phyloP scores from a whole-genome alignment of 2,113 vertebrate genomes.

The Micronisus gabar region DNA sequence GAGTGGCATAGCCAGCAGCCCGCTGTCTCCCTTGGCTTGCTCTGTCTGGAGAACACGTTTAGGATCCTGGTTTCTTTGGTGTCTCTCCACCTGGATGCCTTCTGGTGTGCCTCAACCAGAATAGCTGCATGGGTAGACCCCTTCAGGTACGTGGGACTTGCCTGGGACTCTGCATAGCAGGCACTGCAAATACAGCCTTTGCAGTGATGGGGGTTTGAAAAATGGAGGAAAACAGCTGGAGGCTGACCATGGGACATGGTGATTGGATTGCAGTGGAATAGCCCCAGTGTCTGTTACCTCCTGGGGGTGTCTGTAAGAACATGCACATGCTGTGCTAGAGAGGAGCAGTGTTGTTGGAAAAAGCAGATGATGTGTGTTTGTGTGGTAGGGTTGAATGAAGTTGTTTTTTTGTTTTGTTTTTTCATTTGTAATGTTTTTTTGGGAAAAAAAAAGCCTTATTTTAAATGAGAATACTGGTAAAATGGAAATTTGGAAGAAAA shows the following conservation, averaged over 20 bases:
- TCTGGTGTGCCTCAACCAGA: background rate
- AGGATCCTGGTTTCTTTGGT: background rate
- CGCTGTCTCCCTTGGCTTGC: background rate
- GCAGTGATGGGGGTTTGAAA: background rate
- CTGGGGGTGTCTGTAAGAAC: background rate
- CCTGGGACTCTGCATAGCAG: background rate
- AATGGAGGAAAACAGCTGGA: background rate
- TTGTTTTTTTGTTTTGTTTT: background rate
- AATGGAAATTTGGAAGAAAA: background rate
- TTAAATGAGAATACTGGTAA: background rate
- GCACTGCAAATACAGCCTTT: background rate
- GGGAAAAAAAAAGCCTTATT: background rate
- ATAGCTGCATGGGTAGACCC: background rate
- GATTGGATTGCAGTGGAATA: fast-evolving
- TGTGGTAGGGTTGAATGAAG: background rate
- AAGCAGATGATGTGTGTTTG: background rate
- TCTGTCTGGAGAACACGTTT: background rate
- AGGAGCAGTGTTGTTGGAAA: background rate
- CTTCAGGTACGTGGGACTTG: background rate
- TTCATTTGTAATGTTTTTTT: background rate
- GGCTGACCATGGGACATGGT: fast-evolving
- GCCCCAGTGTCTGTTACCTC: background rate
- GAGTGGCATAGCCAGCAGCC: background rate
- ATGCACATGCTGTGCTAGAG: background rate
- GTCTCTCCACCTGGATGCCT: background rate